Base-by-base conservation (phyloP, 2,797 vertebrate genomes). In the Alectoris magna region DNA sequence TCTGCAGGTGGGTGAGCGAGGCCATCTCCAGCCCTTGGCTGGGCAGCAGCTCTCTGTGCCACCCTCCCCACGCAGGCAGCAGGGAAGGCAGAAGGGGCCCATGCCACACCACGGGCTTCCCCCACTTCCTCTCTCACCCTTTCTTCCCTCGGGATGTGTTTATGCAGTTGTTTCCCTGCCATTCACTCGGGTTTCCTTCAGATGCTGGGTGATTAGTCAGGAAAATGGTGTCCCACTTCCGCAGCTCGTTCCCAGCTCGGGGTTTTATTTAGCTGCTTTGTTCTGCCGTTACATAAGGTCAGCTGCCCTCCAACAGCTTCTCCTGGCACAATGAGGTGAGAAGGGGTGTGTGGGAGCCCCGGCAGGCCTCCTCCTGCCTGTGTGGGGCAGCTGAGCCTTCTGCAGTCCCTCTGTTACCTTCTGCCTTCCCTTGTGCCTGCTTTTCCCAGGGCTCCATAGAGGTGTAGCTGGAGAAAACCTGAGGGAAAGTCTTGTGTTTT, bases 141-240 rank as follows among this genome's bases (percentile, higher is more conserved):
- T 96, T 89, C 79, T 94, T 81, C 89, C 96, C 89, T 59, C 14
- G 24, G 90, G 92, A 94, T 87, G 82, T 96, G 96, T 96, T 96
- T 95, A 87, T 86, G 90, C 92, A 87, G 78, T 92, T 68, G 77
- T 91, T 97, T 95, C 96, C 92, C 78, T 87, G 67, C 95, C 91
- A 66, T 75, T 79, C 74, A 95, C 85, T 68, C 73, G 0, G 2
- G 87, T 95, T 97, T 97, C 94, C 95, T 97, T 91, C 77, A 81
- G 77, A 76, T 87, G 75, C 67, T 67, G 82, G 78, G 77, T 91
- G 94, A 90, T 95, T 74, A 81, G 82, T 89, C 84, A 53, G 87
- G 94, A 88, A 96, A 94, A 80, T 84, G 9, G n/a, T 72, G 76
- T 95, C 93, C 95, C 94, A 87, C 92, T 93, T 92, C 78, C 36